Base-by-base conservation (phyloP, 2,797 vertebrate genomes). In the Sebastes glaucus region DNA sequence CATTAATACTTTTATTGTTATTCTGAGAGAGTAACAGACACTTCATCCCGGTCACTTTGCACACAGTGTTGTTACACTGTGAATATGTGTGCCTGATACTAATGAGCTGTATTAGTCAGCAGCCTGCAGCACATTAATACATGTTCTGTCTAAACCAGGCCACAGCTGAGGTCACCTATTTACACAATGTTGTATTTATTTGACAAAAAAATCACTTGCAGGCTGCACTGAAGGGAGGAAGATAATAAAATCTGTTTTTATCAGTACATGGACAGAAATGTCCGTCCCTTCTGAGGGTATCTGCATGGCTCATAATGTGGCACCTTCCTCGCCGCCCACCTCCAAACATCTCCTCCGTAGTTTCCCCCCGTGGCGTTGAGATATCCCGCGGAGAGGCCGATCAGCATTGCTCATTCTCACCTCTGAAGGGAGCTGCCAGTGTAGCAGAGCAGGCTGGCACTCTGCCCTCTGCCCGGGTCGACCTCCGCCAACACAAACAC, bases 371-470 rank as follows among this genome's bases (percentile, higher is more conserved):
- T 32, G 65, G 83, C 20, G 81, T 70, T 63, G 84, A 80, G 77
- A 80, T 38, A 73, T 85, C 86, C 89, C 27, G 82, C n/a, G 14
- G 92, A 70, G 88, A 74, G 78, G 91, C 77, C 32, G 65, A 57
- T 84, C 82, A 60, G 83, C 85, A 83, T 78, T 83, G 71, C 89
- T 95, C 92, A 93, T 94, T 92, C 82, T 93, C 93, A 91, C 91
- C 92, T 94, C 91, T 80, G 90, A 92, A 88, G 91, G 90, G 87
- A 89, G 89, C 88, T 72, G 89, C 70, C 76, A 70, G 77, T 79
- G 82, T 27, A 68, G 81, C 42, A 60, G 80, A 86, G 82, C 77
- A 27, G 53, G 53, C 87, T 88, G 88, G 83, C 81, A 28, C 23
- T 35, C 67, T 78, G 88, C 93, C 91, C 91, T 86, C 81, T 73